These are phyloP conservation scores for Chrysotoxum bicinctum DNA, from an alignment of 2,888 invertebrate species.

Conservation along the genomic window DNA sequence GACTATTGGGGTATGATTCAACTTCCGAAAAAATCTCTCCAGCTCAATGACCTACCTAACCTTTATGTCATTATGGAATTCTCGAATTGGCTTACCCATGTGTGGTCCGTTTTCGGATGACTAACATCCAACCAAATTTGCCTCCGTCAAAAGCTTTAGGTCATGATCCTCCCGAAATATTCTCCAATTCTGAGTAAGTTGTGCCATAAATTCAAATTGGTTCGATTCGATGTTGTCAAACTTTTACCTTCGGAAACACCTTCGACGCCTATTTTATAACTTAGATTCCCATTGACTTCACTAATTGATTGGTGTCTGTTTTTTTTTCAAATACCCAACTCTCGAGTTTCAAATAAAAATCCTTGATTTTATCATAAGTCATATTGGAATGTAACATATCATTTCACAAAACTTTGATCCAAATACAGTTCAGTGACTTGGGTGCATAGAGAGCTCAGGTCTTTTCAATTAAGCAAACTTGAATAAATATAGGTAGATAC, in stretches of 20 bases:
- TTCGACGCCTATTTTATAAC: not conserved
- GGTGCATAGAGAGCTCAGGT: not conserved
- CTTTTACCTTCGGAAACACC: not conserved
- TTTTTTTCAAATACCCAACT: not conserved
- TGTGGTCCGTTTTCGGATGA: not conserved
- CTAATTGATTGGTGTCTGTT: slow-evolving; percentile 8
- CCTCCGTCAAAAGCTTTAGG: not conserved
- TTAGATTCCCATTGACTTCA: not conserved
- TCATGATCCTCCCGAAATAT: not conserved
- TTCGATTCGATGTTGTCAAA: not conserved
- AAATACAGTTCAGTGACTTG: slow-evolving; percentile 66
- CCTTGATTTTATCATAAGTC: slow-evolving; percentile 28
- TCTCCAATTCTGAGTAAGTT: not conserved
- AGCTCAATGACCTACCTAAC: not conserved
- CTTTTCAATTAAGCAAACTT: slow-evolving; percentile 44
- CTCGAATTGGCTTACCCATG: not conserved
- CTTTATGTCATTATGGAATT: slow-evolving; percentile 2
- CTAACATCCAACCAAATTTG: not conserved
- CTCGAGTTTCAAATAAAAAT: not conserved
- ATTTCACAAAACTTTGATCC: slow-evolving; percentile 63
- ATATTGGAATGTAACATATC: slow-evolving; percentile 36
- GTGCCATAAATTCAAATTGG: not conserved
- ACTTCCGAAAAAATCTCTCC: not conserved
- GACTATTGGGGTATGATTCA: not conserved
- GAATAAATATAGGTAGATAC: not conserved